Base-by-base conservation (phyloP, 2,888 invertebrate genomes). In the Entomobrya proxima region DNA sequence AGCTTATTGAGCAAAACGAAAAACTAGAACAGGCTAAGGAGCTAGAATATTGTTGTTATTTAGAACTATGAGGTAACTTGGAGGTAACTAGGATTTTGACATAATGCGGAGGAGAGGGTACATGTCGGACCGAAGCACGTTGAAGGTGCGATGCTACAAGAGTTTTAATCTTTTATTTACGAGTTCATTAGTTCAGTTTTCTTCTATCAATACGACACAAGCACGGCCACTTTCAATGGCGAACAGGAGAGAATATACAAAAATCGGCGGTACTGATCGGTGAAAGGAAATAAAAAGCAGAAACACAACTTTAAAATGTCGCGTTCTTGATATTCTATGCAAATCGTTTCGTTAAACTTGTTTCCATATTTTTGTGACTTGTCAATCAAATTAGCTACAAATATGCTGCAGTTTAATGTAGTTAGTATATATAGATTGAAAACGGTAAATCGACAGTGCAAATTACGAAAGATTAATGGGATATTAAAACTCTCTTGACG, bases 1-100 rank as follows among this genome's bases (percentile, higher is more conserved):
- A 24, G 72, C 72, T 72, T 44, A 47, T 72, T 72, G 72, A 72
- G 72, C 72, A 72, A 47, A 72, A 47, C 72, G 72, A 69, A 72
- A 72, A 72, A 72, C 13, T 72, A 47, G 27, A 27, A 47, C 27
- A 27, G 27, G 44, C 40, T n/a, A n/a, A n/a, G n/a, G 44, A 72
- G 40, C 72, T 47, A 47, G 47, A 18, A n/a, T 47, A 30, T 47
- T 47, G 50, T 72, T 72, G 72, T 47, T 47, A 72, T 47, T 72
- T 47, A 72, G 30, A 72, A 72, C 30, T 5, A n/a, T 50, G 30
- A 72, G 32, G 72, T 18, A 50, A 30, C 72, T 27, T 11, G 64
- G 44, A 47, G 30, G 72, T 72, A 50, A 72, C 72, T 72, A 72
- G 47, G 30, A n/a, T 27, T 72, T 72, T 72, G 72, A 72, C 72